Evolutionary conservation across 1,140 invertebrate species (phyloP), one percentile per base, ranked within the genome.

Genomic region (Calliopsis andreniformis): DNA sequence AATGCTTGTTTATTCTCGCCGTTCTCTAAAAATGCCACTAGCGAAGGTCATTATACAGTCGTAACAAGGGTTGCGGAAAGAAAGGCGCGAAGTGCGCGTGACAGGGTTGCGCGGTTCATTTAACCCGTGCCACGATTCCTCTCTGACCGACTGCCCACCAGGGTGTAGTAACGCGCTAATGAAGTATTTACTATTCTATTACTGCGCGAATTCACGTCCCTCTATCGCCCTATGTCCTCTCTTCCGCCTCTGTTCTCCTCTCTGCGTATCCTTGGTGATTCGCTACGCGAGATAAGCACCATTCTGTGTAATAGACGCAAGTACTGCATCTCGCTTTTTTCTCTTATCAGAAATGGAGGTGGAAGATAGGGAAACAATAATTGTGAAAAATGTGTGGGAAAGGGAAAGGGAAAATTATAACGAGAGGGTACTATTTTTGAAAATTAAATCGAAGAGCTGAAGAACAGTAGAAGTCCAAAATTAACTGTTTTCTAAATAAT

Each of bases 111-210:
- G 28, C 45, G 56, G 66, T 81, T 82, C 79, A 51, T 83, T 83
- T 69, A 61, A 62, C 45, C 35, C 43, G 55, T 12, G 35, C 56
- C 68, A 45, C 64, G 76, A 84, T 84, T 84, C 82, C 69, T 58
- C 73, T 47, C 51, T 25, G 61, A 45, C 68, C 76, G 61, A 45
- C 43, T 14, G 63, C 32, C 35, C 84, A 69, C 83, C 14, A 63
- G 83, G 80, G 84, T 77, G 72, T 42, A 78, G 55, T 80, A 84
- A 76, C 76, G 71, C 73, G 64, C 67, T 86, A 86, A 86, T 78
- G 69, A 86, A 86, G 77, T 86, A 86, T 86, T 86, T 86, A 84
- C 84, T 70, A 86, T 86, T 86, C 85, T 79, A 86, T 86, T 86
- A 86, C 76, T 56, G 75, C 61, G 63, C 63, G 82, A 56, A 39